phyloP scores from a whole-genome alignment of 2,888 invertebrate species.

The Drosophila borborema region DNA sequence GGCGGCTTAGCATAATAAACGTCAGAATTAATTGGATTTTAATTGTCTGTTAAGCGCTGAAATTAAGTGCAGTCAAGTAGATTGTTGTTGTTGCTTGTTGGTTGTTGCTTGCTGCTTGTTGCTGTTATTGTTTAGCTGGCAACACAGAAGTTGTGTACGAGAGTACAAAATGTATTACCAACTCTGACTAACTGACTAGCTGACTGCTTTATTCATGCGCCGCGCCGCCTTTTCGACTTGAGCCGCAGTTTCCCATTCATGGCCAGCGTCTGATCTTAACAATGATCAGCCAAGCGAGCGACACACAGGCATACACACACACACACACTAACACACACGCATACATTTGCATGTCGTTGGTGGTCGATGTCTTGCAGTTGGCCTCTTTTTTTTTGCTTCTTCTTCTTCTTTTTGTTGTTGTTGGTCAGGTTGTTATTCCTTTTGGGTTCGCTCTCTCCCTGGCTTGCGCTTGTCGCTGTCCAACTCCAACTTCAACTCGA shows the following conservation, averaged over 20 bases:
- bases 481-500: constrained; percentile 17
- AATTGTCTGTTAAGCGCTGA: constrained; percentile 84
- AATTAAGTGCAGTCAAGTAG: constrained; percentile 82
- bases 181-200: constrained; percentile 75
- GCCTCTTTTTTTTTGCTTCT: constrained; percentile 5
- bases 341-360: constrained; percentile 76
- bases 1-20: constrained; percentile 85
- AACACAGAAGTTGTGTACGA: constrained; percentile 32
- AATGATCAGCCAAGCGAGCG: constrained; percentile 78
- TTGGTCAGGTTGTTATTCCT: constrained; percentile 14
- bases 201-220: constrained; percentile 76
- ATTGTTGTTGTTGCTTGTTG: constrained; percentile 43
- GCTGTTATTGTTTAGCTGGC: constrained; percentile 46
- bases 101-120: constrained; percentile 10
- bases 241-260: constrained; percentile 63
- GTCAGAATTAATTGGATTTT: constrained; percentile 86
- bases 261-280: constrained; percentile 71
- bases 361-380: constrained; percentile 56
- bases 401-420: no score
- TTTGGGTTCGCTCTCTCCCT: constrained; percentile 23
- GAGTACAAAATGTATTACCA: constrained; percentile 70
- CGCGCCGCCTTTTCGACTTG: constrained; percentile 51
- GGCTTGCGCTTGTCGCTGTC: constrained; percentile 29
- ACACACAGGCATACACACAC: constrained; percentile 44
- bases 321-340: constrained; percentile 46